Conservation (phyloP, 2,888 invertebrate genomes). For the Dastarcus helophoroides region DNA sequence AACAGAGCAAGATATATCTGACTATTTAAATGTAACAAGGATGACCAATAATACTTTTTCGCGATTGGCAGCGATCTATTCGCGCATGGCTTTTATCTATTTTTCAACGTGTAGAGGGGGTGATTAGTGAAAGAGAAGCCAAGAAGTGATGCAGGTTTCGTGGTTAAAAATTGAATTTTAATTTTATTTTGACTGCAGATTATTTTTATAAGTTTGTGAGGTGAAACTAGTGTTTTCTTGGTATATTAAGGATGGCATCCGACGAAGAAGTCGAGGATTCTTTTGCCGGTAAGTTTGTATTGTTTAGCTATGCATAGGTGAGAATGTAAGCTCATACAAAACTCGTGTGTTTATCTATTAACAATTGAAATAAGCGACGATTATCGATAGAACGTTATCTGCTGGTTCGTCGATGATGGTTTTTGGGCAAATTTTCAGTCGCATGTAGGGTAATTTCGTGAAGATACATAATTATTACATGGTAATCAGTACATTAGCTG, state of each 20-base stretch:
- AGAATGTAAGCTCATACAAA: constrained; percentile 30
- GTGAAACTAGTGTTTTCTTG: too few species aligned
- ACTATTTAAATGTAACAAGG: too few species aligned
- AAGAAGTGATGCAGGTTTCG: too few species aligned
- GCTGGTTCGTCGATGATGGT: not conserved
- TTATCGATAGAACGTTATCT: not conserved
- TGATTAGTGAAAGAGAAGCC: too few species aligned
- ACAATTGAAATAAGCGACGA: not conserved
- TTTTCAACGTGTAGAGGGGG: too few species aligned
- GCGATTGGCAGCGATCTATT: too few species aligned
- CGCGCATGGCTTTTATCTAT: too few species aligned
- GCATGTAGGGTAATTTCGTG: not conserved
- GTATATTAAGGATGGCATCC: constrained; percentile 55
- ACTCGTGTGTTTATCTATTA: constrained; percentile 22
- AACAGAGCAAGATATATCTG: too few species aligned
- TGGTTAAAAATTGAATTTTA: too few species aligned
- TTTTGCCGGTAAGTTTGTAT: constrained; percentile 63
- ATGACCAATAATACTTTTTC: too few species aligned
- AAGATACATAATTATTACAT: constrained; percentile 28
- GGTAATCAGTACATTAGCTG: constrained; percentile 30
- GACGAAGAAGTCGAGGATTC: constrained; percentile 81
- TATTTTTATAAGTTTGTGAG: too few species aligned
- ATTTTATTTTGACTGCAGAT: too few species aligned
- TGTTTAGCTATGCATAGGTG: constrained; percentile 19
- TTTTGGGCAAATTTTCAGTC: not conserved